Percentiles rank a stretch among this genome's conserved stretches.
These are phyloP conservation scores for Hydropotes inermis DNA, from an alignment of 2,113 vertebrate species.

Conservation along the genomic window DNA sequence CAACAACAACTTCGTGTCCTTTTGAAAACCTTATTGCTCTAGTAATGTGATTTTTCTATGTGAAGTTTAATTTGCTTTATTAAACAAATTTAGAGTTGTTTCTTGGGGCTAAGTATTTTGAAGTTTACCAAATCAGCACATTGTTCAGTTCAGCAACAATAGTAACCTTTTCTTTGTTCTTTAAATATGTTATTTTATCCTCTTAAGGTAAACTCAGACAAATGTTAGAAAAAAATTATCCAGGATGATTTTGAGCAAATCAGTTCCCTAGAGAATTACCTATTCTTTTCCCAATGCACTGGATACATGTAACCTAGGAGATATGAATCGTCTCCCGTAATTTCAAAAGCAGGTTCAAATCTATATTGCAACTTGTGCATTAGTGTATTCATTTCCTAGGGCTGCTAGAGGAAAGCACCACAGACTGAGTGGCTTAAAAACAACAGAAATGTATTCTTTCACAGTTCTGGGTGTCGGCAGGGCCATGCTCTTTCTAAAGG, in stretches of 20 bases:
- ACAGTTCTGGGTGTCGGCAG: background rate
- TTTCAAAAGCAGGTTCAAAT: background rate
- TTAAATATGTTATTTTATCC: background rate
- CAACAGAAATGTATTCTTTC: background rate
- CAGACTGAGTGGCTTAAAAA: background rate
- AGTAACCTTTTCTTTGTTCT: background rate
- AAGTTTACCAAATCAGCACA: background rate
- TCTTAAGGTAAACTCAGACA: background rate
- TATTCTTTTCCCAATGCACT: background rate
- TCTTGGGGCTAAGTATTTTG: background rate
- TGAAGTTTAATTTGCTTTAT: slow-evolving; percentile 35
- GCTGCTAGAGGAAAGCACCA: background rate
- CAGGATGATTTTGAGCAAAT: background rate
- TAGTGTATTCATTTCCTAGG: background rate
- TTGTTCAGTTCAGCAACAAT: background rate
- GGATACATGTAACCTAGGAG: background rate
- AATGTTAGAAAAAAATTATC: background rate
- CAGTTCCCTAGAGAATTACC: background rate
- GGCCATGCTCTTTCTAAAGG: background rate
- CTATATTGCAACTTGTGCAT: background rate
- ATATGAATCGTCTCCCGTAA: background rate
- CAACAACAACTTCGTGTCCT: background rate
- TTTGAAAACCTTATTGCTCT: background rate
- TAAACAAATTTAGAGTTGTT: slow-evolving; percentile 12
- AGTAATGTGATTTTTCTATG: background rate